These are phyloP conservation scores for Pao palembangensis DNA, from an alignment of 2,113 vertebrate species.

Conservation along the genomic window DNA sequence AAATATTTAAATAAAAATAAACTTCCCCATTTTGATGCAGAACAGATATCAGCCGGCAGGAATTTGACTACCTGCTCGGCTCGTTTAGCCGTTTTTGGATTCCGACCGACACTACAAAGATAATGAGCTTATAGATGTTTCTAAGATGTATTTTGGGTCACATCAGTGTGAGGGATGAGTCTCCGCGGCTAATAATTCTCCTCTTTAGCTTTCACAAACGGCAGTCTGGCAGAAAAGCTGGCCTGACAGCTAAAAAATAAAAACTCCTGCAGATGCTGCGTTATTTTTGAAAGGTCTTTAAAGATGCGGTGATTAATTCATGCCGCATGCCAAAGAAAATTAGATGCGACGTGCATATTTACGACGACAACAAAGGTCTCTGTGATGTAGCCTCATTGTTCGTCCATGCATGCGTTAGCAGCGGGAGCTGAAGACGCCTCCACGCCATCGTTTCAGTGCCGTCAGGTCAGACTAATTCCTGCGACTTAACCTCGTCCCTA, in stretches of 20 bases:
- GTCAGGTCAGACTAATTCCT: too few relatives aligned
- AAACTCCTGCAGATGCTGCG: conserved; percentile 6
- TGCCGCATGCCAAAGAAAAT: background rate
- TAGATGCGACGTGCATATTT: background rate
- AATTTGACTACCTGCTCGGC: too few relatives aligned
- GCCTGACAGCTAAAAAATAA: conserved; percentile 28
- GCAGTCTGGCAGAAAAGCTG: conserved; percentile 17
- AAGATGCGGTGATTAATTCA: conserved; percentile 3
- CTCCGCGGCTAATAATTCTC: conserved; percentile 50
- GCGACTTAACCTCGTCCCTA: too few relatives aligned
- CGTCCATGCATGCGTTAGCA: background rate
- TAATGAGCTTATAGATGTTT: conserved; percentile 74
- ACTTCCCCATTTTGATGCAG: too few relatives aligned
- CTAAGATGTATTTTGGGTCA: conserved; percentile 61
- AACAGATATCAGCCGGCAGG: too few relatives aligned
- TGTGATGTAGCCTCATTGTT: background rate
- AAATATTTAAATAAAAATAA: too few relatives aligned
- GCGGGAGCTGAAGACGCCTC: too few relatives aligned
- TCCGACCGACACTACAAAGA: conserved; percentile 61
- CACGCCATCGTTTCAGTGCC: too few relatives aligned
- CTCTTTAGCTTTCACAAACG: conserved; percentile 42
- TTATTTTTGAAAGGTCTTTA: conserved; percentile 11
- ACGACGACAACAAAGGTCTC: background rate
- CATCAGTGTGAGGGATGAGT: conserved; percentile 47
- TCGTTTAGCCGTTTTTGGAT: conserved; percentile 39